phyloP scores from a whole-genome alignment of 2,797 vertebrate genomes.

The Siniperca scherzeri region DNA sequence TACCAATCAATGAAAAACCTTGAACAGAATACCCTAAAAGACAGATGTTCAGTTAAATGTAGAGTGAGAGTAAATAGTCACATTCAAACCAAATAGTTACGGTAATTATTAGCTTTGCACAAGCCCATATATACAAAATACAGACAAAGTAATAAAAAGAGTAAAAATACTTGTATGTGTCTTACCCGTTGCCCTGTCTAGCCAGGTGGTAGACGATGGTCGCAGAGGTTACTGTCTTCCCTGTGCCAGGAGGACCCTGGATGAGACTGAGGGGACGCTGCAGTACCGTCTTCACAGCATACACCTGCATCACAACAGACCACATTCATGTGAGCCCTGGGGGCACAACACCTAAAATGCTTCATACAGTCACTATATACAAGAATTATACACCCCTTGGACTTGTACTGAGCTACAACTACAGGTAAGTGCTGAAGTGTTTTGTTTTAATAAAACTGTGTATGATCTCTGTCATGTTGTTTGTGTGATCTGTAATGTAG shows the following conservation, averaged over 20 bases:
- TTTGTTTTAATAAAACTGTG: neutral
- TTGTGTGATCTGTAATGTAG: neutral
- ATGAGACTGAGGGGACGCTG: conserved; percentile 96
- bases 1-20: neutral
- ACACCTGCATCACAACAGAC: conserved; percentile 70
- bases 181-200: conserved; percentile 95
- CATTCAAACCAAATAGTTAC: neutral
- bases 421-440: neutral
- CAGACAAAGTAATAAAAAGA: neutral
- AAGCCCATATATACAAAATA: neutral
- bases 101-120: neutral
- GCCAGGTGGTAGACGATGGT: conserved; percentile 97
- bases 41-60: neutral
- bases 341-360: neutral
- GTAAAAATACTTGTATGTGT: neutral
- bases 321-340: neutral
- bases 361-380: neutral
- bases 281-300: conserved; percentile 92
- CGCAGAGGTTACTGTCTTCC: conserved; percentile 96
- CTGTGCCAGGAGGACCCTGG: conserved; percentile 95
- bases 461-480: neutral
- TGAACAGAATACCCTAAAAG: neutral
- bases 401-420: neutral
- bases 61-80: neutral
- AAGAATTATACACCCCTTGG: neutral